Conservation (phyloP, 2,797 vertebrate species). For the Passerculus sandwichensis region DNA sequence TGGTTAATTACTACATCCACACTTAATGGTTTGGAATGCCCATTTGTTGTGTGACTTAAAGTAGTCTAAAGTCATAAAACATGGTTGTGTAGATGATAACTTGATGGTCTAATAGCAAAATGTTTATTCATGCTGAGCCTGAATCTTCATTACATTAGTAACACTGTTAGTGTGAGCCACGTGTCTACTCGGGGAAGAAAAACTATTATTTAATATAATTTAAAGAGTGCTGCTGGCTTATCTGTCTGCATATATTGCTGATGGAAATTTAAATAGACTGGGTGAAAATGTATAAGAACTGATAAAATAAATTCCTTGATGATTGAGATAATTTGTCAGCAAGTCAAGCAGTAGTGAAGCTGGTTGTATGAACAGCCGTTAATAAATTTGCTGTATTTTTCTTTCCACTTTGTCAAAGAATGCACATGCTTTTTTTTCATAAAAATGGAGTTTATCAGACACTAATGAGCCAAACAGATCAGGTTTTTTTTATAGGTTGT, state of each 20-base stretch:
- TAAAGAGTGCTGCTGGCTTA: not conserved
- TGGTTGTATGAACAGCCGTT: not conserved
- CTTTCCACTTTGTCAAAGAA: not conserved
- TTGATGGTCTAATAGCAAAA: not conserved
- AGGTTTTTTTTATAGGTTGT: not conserved
- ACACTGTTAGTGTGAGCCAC: not conserved
- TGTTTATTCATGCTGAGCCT: not conserved
- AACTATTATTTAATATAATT: not conserved
- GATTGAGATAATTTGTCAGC: not conserved
- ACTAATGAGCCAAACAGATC: not conserved
- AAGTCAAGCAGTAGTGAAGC: not conserved
- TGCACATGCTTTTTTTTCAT: not conserved
- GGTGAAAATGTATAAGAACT: not conserved
- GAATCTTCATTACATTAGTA: not conserved
- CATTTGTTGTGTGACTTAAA: not conserved
- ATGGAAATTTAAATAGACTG: not conserved
- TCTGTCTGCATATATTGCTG: not conserved
- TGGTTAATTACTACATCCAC: slow-evolving; percentile 1
- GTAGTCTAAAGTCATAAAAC: not conserved
- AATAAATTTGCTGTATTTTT: not conserved
- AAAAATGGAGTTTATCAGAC: not conserved
- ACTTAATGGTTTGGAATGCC: not conserved
- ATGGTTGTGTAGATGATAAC: not conserved
- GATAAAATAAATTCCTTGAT: not conserved
- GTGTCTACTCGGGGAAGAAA: not conserved